Conservation (phyloP, 2,113 vertebrate genomes). For the Platichthys stellatus region DNA sequence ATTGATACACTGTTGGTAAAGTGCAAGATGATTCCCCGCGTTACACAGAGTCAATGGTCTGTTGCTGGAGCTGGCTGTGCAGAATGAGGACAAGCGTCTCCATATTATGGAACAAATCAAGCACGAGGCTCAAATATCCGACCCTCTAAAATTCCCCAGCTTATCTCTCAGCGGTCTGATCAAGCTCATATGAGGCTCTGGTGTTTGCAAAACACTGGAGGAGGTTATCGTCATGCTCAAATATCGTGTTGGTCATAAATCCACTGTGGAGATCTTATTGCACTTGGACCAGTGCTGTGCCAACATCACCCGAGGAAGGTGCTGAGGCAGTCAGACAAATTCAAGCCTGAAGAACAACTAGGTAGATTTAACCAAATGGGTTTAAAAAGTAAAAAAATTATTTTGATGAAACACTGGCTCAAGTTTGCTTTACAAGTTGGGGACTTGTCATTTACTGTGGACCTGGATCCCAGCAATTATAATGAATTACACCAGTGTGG, state of each 20-base stretch:
- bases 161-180: constrained; percentile 14
- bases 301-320: constrained; percentile 12
- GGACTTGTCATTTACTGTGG: neutral
- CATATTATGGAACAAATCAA: constrained; percentile 21
- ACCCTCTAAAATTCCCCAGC: constrained; percentile 5
- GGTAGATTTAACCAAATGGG: no score
- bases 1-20: constrained; percentile 41
- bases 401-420: neutral
- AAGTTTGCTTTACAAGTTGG: neutral
- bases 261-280: neutral
- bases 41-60: constrained; percentile 5
- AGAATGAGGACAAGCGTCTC: constrained; percentile 4
- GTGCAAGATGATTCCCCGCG: constrained; percentile 25
- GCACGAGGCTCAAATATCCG: constrained; percentile 14
- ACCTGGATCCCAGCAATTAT: no score
- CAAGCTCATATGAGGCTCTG: constrained; percentile 12
- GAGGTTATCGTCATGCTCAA: constrained; percentile 1
- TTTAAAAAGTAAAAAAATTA: neutral
- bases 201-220: constrained; percentile 26
- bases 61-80: constrained; percentile 11
- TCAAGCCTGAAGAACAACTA: no score
- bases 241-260: neutral
- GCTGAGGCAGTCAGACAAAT: neutral
- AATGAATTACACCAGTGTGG: no score
- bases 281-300: neutral